These are phyloP conservation scores for Heliothis subflexa DNA, from an alignment of 1,140 invertebrate species.

Conservation along the genomic window DNA sequence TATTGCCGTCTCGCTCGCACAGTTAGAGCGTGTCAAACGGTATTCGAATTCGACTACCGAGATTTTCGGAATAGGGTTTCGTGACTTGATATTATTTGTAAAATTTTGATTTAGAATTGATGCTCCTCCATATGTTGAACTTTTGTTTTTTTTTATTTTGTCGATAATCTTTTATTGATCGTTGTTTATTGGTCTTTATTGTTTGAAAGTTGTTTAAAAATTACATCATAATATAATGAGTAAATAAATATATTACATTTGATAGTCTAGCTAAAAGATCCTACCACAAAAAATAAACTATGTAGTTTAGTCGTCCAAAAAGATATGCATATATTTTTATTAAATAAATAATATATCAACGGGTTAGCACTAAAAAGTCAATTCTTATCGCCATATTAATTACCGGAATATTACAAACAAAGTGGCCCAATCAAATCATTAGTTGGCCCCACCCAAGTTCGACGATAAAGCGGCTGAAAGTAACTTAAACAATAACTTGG, in stretches of 20 bases:
- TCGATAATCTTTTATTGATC: neutral
- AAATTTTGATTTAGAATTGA: conserved; percentile 45
- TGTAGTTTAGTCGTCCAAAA: too few species aligned
- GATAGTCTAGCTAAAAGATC: too few species aligned
- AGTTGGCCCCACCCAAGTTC: conserved; percentile 37
- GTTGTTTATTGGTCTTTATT: too few species aligned
- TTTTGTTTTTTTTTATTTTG: conserved; percentile 10
- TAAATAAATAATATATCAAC: too few species aligned
- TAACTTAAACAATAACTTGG: conserved; percentile 3
- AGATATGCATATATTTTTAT: too few species aligned
- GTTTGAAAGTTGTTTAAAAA: too few species aligned
- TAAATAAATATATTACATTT: too few species aligned
- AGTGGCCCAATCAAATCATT: conserved; percentile 22
- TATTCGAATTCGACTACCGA: conserved; percentile 60
- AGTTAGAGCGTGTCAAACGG: conserved; percentile 48
- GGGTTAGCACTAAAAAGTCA: neutral
- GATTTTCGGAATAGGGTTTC: conserved; percentile 66
- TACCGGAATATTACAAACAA: neutral
- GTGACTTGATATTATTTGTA: conserved; percentile 44
- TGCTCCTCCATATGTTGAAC: conserved; percentile 11
- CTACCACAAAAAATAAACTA: too few species aligned
- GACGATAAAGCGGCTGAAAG: conserved; percentile 4
- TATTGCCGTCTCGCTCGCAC: conserved; percentile 63
- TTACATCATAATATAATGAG: too few species aligned
- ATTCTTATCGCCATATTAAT: neutral